Evolutionary conservation across 2,888 invertebrate genomes (phyloP).

Genomic region (Catocala nupta): DNA sequence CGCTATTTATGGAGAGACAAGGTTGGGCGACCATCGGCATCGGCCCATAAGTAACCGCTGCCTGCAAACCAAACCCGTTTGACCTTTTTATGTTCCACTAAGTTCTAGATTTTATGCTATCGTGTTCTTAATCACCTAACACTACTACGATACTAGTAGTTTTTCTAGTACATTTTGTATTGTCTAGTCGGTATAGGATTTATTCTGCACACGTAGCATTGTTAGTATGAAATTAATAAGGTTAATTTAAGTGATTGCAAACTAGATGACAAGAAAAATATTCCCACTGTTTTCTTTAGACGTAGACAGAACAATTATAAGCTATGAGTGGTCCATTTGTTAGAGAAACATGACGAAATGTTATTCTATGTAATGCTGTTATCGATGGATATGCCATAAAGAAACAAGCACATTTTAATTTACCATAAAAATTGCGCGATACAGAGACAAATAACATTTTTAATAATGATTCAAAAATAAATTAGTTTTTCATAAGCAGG

Average conservation of each 20-base stretch:
- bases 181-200: neutral
- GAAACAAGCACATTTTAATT: too few relatives aligned
- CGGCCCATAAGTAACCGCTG: conserved; percentile 68
- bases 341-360: conserved; percentile 51
- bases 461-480: too few relatives aligned
- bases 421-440: too few relatives aligned
- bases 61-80: conserved; percentile 52
- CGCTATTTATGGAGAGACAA: conserved; percentile 78
- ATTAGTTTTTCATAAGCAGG: too few relatives aligned
- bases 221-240: conserved; percentile 24
- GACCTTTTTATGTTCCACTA: conserved; percentile 34
- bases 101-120: conserved; percentile 22
- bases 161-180: too few relatives aligned
- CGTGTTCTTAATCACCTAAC: conserved; percentile 6
- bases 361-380: conserved; percentile 13
- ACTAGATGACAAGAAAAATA: conserved; percentile 46
- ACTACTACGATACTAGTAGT: too few relatives aligned
- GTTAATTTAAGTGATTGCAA: conserved; percentile 33
- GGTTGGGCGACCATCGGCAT: conserved; percentile 75
- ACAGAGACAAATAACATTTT: too few relatives aligned
- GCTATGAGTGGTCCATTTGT: conserved; percentile 44
- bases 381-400: neutral
- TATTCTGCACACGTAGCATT: conserved; percentile 8
- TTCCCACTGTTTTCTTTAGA: conserved; percentile 58
- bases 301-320: conserved; percentile 41